Evolutionary conservation across 1,140 invertebrate species (phyloP).

Genomic region (Leptonema lineaticorne): DNA sequence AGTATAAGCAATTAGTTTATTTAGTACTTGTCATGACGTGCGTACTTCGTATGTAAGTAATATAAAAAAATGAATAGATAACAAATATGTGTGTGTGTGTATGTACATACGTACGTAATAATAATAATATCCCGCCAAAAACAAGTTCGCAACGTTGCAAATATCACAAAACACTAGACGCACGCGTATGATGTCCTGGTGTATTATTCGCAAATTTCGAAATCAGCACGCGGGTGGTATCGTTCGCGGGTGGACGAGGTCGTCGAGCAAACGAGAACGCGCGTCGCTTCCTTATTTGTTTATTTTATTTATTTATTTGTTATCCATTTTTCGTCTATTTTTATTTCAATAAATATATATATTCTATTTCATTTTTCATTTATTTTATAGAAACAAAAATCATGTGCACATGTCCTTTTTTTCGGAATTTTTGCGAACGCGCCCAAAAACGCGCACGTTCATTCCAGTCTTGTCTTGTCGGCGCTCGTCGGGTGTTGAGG

Average conservation of each 20-base stretch:
- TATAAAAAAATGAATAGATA: no score
- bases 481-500: constrained; percentile 4
- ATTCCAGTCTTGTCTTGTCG: no score
- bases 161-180: constrained; percentile 19
- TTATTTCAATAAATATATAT: no score
- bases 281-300: constrained; percentile 2
- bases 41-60: not conserved
- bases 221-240: constrained; percentile 23
- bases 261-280: no score
- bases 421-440: not conserved
- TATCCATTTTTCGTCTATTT: no score
- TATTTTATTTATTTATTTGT: not conserved
- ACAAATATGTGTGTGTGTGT: no score
- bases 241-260: not conserved
- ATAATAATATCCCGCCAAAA: not conserved
- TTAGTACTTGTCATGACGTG: no score
- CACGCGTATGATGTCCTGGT: constrained; percentile 33
- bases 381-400: not conserved
- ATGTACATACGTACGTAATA: not conserved
- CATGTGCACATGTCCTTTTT: not conserved
- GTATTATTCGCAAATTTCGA: constrained; percentile 41
- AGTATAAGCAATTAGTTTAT: no score
- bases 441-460: not conserved
- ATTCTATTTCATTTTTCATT: no score
- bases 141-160: constrained; percentile 39